phyloP scores from a whole-genome alignment of 1,140 invertebrate genomes.

The Meloidogyne chitwoodi region DNA sequence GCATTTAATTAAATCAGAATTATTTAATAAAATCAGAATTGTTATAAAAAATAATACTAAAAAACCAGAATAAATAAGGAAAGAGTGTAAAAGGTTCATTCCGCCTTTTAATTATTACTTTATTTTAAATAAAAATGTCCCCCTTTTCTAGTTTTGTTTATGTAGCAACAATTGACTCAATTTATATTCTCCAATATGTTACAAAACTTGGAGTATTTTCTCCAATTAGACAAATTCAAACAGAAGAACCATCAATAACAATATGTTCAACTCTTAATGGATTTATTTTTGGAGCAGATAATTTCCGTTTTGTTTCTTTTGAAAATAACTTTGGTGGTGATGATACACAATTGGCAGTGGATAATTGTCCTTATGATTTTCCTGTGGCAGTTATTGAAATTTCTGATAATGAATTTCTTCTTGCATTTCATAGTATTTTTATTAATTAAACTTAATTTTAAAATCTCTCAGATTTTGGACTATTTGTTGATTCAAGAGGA shows the following conservation, averaged over 20 bases:
- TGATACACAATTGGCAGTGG: conserved; percentile 14
- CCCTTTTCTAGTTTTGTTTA: conserved; percentile 29
- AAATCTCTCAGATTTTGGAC: not conserved
- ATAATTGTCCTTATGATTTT: conserved; percentile 36
- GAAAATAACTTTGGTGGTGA: conserved; percentile 11
- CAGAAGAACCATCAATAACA: conserved; percentile 29
- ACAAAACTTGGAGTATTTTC: conserved; percentile 30
- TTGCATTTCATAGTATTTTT: conserved; percentile 28
- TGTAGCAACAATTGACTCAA: conserved; percentile 32
- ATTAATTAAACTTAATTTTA: no score
- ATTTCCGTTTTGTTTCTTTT: conserved; percentile 26
- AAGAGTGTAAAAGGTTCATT: not conserved
- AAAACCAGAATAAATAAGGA: no score
- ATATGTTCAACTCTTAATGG: conserved; percentile 27
- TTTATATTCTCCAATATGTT: conserved; percentile 27
- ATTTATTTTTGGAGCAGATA: conserved; percentile 33
- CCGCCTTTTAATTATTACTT: not conserved
- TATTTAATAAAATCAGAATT: no score
- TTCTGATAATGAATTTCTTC: conserved; percentile 29
- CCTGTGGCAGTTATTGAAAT: conserved; percentile 32
- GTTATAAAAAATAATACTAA: no score
- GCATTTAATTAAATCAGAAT: no score
- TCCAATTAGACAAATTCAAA: conserved; percentile 22
- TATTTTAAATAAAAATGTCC: conserved; percentile 1
- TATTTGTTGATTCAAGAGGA: conserved; percentile 28